Base-by-base conservation (phyloP, 2,888 invertebrate genomes). In the Scrobipalpa atriplicella region DNA sequence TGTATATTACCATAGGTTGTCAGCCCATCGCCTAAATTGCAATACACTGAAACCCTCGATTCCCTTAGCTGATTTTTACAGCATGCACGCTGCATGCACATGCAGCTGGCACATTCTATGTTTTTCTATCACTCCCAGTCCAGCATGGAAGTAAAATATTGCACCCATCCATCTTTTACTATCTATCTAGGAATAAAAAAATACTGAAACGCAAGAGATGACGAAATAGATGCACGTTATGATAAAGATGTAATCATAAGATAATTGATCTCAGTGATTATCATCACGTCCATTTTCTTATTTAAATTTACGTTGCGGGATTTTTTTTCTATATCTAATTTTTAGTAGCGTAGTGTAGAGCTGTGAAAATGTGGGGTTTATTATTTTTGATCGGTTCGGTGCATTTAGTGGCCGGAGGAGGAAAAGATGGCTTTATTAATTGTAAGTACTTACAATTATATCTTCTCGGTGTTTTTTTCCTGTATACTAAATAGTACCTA, bases 371-470 rank as follows among this genome's bases (percentile, higher is more conserved):
- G 85, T 81, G 80, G 82, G 77, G 70, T 19, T 43, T 77, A 11
- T 56, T 83, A 63, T 81, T 72, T 66, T 66, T 80, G 16, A 68
- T 79, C 21, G 66, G 70, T 65, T 69, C 73, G 16, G 65, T 82
- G 3, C 70, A 65, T 36, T 67, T 68, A 3, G 77, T 70, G 13
- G 74, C 68, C 39, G 77, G 73, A 21, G 75, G 72, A 0, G 75
- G 81, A 43, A 80, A 78, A 47, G 29, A 29, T 29, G 72, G 70
- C 41, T 77, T 80, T 66, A 83, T 87, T 51, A 85, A 86, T 64
- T 86, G 87, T 87, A 74, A 86, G 87, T 83, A 69, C 38, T 5
- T 60, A 39, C 0, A 6, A n/a, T n/a, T n/a, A n/a, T n/a, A n/a
- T n/a, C n/a, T n/a, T n/a, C n/a, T n/a, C n/a, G n/a, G n/a, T n/a